Percentiles rank a stretch among this genome's conserved stretches.
These are phyloP conservation scores for Antheraea assamensis DNA, from an alignment of 2,888 invertebrate genomes.

Conservation along the genomic window DNA sequence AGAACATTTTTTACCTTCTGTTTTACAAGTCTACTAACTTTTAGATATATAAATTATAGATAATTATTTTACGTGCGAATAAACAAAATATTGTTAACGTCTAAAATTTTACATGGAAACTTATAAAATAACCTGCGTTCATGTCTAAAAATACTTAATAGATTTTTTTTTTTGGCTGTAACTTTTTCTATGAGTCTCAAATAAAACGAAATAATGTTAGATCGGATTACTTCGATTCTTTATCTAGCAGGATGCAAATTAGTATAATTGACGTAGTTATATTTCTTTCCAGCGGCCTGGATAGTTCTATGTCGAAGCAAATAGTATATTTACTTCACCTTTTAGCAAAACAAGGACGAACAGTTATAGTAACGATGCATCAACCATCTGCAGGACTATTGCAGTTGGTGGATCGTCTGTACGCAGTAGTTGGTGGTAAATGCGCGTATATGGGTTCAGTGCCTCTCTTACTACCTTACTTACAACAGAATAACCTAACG, in stretches of 20 bases:
- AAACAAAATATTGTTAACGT: no score
- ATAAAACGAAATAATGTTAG: background rate
- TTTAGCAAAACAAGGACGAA: slow-evolving; percentile 91
- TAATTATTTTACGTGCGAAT: no score
- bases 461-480: slow-evolving; percentile 88
- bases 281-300: slow-evolving; percentile 65
- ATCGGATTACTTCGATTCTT: background rate
- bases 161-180: no score
- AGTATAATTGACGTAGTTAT: slow-evolving; percentile 8
- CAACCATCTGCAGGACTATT: slow-evolving; percentile 94
- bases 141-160: no score
- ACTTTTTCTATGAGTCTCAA: no score
- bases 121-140: no score
- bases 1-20: no score
- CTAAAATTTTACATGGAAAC: no score
- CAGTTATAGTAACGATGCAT: slow-evolving; percentile 94
- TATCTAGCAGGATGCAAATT: background rate
- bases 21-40: no score
- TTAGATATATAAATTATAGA: no score
- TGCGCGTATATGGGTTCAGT: slow-evolving; percentile 92
- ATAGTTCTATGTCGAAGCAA: slow-evolving; percentile 88
- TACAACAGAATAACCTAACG: slow-evolving; percentile 85
- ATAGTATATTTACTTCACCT: slow-evolving; percentile 90
- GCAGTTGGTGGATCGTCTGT: slow-evolving; percentile 94
- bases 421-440: slow-evolving; percentile 90